These are phyloP conservation scores for Pomatostomus ruficeps DNA, from an alignment of 2,113 vertebrate genomes.

Conservation along the genomic window DNA sequence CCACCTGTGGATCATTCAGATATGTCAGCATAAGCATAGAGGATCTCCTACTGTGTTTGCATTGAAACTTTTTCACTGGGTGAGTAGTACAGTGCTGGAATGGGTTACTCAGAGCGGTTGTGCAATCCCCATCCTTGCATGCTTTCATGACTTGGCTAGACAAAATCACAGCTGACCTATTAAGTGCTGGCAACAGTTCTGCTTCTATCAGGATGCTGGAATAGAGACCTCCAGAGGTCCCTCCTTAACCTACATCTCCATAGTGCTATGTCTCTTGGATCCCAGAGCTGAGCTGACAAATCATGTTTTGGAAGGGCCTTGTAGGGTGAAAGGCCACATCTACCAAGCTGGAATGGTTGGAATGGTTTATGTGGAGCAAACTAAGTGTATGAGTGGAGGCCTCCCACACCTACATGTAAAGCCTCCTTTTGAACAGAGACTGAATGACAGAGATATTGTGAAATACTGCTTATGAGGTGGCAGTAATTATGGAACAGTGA, in stretches of 20 bases:
- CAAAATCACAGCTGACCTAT: background rate
- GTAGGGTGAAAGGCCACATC: background rate
- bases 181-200: background rate
- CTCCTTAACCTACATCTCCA: background rate
- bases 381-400: background rate
- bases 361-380: background rate
- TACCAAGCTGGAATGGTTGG: background rate
- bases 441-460: background rate
- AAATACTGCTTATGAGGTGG: background rate
- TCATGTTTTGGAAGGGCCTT: background rate
- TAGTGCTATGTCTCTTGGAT: background rate
- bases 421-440: background rate
- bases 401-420: background rate
- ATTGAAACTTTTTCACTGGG: background rate
- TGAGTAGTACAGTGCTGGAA: background rate
- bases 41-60: background rate
- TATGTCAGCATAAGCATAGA: background rate
- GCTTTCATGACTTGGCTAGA: background rate
- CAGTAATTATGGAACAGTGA: fast-evolving
- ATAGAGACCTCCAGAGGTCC: background rate
- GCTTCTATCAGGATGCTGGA: background rate
- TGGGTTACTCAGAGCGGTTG: background rate
- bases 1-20: background rate
- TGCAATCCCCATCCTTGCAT: background rate
- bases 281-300: background rate